Base-by-base conservation (phyloP, 2,113 vertebrate genomes). In the Zosterops lateralis region DNA sequence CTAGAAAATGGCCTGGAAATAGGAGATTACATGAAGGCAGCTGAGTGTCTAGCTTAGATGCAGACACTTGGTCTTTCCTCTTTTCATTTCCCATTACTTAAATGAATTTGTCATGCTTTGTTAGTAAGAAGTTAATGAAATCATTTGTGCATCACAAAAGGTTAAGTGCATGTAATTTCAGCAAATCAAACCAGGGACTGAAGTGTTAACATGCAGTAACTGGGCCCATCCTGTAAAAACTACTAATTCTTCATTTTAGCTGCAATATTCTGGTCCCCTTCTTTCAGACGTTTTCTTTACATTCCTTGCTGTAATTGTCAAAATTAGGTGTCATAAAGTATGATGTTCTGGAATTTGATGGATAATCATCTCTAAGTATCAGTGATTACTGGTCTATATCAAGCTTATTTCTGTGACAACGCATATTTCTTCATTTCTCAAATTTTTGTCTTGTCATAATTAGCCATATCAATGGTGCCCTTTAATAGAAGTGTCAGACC, bases 321-420 rank as follows among this genome's bases (percentile, higher is more conserved):
- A 96, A 94, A 93, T 96, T 66, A 73, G 24, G 18, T 9, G 16
- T 91, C 90, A 95, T 89, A 80, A 89, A 89, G 91, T 78, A 84
- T 70, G 60, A 57, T 93, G 79, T 87, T 96, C 89, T 94, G 60
- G 92, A 96, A 97, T 96, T 95, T 96, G 90, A 74, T 47, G 64
- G 68, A 78, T 96, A 96, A 97, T 96, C 79, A 93, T 96, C 95
- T 98, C 67, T 86, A 96, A 92, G 94, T 97, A 95, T 92, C 86
- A 86, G 85, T 67, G 77, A 93, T 71, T 58, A 75, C 53, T 54
- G 74, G 12, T 92, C 82, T 86, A 34, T 92, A 81, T 92, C 73
- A 75, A 96, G 85, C 91, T 96, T 87, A 85, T 87, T 77, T 80
- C 56, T 82, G 77, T 60, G 92, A 82, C 83, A 93, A 92, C 67